Evolutionary conservation across 1,140 invertebrate species (phyloP).

Genomic region (Thaumetopoea pityocampa): DNA sequence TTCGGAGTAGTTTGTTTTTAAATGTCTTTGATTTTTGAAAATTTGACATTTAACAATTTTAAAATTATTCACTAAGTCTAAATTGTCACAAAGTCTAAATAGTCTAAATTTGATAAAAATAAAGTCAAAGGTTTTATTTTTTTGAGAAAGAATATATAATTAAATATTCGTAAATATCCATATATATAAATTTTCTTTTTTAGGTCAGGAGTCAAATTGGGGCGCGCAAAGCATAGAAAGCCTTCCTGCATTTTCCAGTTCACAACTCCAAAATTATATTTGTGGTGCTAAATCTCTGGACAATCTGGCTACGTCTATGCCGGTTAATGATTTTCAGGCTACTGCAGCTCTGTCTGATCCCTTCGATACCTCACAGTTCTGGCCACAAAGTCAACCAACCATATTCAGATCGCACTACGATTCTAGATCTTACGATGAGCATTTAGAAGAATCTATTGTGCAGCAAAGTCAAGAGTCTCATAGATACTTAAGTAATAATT

Average conservation of each 20-base stretch:
- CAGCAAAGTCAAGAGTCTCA: constrained; percentile 44
- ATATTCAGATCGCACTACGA: constrained; percentile 43
- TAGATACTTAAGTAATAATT: constrained; percentile 36
- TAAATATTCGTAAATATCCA: no score
- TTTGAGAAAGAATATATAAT: no score
- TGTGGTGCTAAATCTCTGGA: constrained; percentile 63
- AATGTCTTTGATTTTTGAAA: no score
- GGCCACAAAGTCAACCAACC: constrained; percentile 27
- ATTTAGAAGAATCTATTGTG: constrained; percentile 19
- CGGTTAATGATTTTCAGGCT: constrained; percentile 10
- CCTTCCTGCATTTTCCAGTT: constrained; percentile 37
- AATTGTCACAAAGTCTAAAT: no score
- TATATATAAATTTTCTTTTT: constrained; percentile 20
- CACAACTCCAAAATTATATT: constrained; percentile 29
- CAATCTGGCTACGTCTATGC: constrained; percentile 28
- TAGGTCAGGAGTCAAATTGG: constrained; percentile 51
- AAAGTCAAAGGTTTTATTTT: no score
- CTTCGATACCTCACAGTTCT: constrained; percentile 51
- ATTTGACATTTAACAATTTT: no score
- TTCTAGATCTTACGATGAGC: no score
- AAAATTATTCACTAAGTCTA: no score
- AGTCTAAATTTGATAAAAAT: no score
- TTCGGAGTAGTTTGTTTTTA: no score
- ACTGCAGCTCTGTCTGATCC: constrained; percentile 35
- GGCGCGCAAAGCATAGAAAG: constrained; percentile 56